phyloP scores from a whole-genome alignment of 2,113 vertebrate genomes.

The Lagenorhynchus albirostris region DNA sequence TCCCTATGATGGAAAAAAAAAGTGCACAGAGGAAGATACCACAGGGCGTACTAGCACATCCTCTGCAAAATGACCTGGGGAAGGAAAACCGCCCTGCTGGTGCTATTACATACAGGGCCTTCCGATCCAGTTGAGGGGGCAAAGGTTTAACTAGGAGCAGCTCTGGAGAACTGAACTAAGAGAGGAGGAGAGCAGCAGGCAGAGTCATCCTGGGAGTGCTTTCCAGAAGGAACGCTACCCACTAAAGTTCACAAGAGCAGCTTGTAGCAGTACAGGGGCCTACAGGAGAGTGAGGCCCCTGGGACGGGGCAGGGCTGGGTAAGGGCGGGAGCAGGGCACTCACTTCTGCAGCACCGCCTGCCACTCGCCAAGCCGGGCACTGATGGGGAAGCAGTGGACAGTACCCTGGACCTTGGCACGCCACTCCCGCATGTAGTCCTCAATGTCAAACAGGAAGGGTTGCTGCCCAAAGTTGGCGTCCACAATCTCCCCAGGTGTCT shows the following conservation, averaged over 20 bases:
- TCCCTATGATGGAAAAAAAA: background rate
- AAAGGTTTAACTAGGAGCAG: conserved; percentile 17
- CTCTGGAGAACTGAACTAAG: background rate
- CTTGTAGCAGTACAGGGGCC: background rate
- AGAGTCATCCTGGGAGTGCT: background rate
- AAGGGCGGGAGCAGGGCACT: conserved; percentile 69
- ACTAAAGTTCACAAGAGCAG: background rate
- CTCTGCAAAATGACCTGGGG: background rate
- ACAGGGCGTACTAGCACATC: background rate
- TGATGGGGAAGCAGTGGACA: conserved; percentile 95
- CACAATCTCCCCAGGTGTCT: conserved; percentile 98
- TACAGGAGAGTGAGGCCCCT: background rate
- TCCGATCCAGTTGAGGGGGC: background rate
- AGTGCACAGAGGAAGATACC: conserved; percentile 10
- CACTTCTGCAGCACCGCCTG: conserved; percentile 98
- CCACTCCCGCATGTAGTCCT: conserved; percentile 99
- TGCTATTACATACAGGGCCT: background rate
- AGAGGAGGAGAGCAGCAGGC: background rate
- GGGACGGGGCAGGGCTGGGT: background rate
- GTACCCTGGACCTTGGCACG: conserved; percentile 96
- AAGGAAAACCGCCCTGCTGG: background rate
- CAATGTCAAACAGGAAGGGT: conserved; percentile 98
- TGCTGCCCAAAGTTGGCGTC: conserved; percentile 99
- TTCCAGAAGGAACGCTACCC: background rate
- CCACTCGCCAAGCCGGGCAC: conserved; percentile 96